phyloP scores from a whole-genome alignment of 2,113 vertebrate species.

The Pseudopodoces humilis region DNA sequence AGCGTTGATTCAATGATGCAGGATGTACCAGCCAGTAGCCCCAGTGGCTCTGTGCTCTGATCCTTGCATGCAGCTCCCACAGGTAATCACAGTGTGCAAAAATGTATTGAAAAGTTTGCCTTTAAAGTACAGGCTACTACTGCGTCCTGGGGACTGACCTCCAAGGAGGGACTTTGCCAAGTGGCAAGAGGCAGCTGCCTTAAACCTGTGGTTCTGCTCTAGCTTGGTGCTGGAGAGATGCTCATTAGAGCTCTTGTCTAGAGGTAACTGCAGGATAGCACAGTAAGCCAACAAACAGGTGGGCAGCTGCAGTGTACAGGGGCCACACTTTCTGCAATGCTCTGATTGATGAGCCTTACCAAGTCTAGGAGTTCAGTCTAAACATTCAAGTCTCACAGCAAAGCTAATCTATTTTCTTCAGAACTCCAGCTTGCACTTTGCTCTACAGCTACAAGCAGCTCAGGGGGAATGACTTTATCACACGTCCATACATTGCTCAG shows the following conservation, averaged over 20 bases:
- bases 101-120: neutral
- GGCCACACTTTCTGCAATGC: neutral
- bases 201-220: too few relatives aligned
- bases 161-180: accelerated
- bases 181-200: neutral
- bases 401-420: neutral
- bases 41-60: neutral
- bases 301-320: neutral
- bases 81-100: neutral
- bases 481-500: neutral
- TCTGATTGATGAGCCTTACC: neutral
- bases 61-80: neutral
- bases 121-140: neutral
- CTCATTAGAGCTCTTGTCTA: neutral
- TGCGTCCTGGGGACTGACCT: neutral
- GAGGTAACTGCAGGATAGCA: neutral
- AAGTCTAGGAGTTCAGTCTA: neutral
- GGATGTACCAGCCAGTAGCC: neutral
- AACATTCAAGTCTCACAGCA: neutral
- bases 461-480: neutral
- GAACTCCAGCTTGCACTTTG: neutral
- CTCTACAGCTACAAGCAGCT: neutral
- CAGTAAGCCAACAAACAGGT: neutral
- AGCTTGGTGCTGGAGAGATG: neutral
- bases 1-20: neutral